A percentile compares a stretch with the other conserved stretches of the same genome.
Conservation (phyloP, 2,888 invertebrate species). For the Macrophya alboannulata region DNA sequence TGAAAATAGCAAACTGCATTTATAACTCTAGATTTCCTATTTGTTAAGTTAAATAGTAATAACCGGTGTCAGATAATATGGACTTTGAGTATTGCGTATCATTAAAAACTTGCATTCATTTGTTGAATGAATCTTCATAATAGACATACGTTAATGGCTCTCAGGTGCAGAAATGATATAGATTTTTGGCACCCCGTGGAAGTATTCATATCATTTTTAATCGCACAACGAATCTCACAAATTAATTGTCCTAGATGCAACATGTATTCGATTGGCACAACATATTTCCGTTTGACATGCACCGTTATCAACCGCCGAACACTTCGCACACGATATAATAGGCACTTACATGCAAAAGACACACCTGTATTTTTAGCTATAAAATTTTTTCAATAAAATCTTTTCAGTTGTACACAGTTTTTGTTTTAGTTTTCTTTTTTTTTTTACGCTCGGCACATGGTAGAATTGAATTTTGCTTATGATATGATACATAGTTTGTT, state of each 20-base stretch:
- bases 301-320: conserved; percentile 45
- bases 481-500: conserved; percentile 24
- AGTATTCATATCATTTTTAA: conserved; percentile 20
- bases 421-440: conserved; percentile 74
- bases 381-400: conserved; percentile 77
- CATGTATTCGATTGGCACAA: conserved; percentile 46
- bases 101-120: neutral
- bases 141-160: conserved; percentile 2
- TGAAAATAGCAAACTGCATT: neutral
- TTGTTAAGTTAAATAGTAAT: neutral
- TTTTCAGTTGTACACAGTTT: conserved; percentile 76
- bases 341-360: conserved; percentile 54
- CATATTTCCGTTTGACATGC: conserved; percentile 50
- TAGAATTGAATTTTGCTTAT: conserved; percentile 28
- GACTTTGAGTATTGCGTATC: neutral
- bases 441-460: conserved; percentile 75
- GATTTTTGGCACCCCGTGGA: neutral
- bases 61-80: neutral
- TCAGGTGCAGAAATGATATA: conserved; percentile 45
- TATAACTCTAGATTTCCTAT: neutral
- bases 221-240: conserved; percentile 29
- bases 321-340: conserved; percentile 50
- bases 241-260: conserved; percentile 43
- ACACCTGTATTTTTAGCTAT: conserved; percentile 77
- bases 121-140: neutral